Percentiles rank a stretch among this genome's conserved stretches.
Evolutionary conservation across 1,140 invertebrate species (phyloP).

Genomic region (Chironomus tepperi): DNA sequence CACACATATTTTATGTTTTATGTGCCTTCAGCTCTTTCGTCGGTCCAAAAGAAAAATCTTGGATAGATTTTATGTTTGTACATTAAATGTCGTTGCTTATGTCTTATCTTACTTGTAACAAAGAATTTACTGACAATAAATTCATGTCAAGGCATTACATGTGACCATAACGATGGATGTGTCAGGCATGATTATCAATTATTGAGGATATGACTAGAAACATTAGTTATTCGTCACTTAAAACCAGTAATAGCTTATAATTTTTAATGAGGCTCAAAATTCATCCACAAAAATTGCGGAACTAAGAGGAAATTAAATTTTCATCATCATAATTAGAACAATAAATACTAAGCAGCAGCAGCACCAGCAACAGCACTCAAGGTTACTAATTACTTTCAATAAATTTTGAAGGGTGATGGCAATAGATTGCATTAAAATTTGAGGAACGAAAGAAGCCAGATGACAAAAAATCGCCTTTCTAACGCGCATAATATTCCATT

Average conservation of each 20-base stretch:
- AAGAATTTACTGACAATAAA: not conserved
- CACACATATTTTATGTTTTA: too few species aligned
- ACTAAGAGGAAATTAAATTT: not conserved
- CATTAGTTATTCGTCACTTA: too few species aligned
- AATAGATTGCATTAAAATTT: not conserved
- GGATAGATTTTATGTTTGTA: too few species aligned
- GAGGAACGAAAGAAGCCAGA: not conserved
- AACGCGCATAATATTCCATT: too few species aligned
- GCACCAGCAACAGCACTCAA: not conserved
- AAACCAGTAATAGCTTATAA: too few species aligned
- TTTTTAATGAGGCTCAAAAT: not conserved
- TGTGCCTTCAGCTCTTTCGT: too few species aligned
- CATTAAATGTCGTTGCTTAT: too few species aligned
- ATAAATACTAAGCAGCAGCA: not conserved
- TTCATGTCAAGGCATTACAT: not conserved
- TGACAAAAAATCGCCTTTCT: constrained; percentile 9
- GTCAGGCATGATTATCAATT: not conserved
- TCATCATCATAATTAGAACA: not conserved
- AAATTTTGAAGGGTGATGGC: not conserved
- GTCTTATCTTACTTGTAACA: too few species aligned
- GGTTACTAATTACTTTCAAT: constrained; percentile 17
- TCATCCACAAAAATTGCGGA: not conserved
- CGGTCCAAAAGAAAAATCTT: too few species aligned
- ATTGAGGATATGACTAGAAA: too few species aligned
- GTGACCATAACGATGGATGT: not conserved